Base-by-base conservation (phyloP, 2,888 invertebrate genomes). In the Nomada ferruginata region DNA sequence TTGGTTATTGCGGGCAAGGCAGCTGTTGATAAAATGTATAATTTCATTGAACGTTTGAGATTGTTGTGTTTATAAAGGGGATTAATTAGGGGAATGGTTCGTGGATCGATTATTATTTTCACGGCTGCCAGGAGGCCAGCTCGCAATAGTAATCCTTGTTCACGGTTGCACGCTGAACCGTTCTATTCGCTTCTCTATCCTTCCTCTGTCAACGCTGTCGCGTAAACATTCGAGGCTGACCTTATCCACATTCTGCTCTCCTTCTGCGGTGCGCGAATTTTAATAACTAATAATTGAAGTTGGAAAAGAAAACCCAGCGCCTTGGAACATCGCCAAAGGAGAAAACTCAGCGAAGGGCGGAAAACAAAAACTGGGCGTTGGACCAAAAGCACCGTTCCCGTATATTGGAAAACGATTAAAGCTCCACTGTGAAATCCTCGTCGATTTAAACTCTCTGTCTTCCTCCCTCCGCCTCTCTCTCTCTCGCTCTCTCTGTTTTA, bases 281-380 rank as follows among this genome's bases (percentile, higher is more conserved):
- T 20, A 5, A 64, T 23, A 23, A 10, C 13, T 5, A 0, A 47
- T 10, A 13, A 47, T 47, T 18, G 52, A 60, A 23, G 50, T 13
- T 18, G 1, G 7, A 1, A 7, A 3, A 47, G 15, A 70, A 52
- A 52, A 29, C 36, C 71, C 71, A 36, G 50, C 13, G 50, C 52
- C 11, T 64, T 64, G 80, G 80, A 68, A 23, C 36, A 36, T 2
- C 15, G 59, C 79, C 76, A 79, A 76, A 50, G 4, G 26, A 1
- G 10, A 15, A 20, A 18, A 5, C 36, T 36, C 36, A 5, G 3
- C 57, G 68, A 68, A 47, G 57, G 55, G 55, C 61, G 79, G 47
- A 52, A 71, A 70, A 75, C 61, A 69, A 65, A 36, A 80, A 80
- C 66, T 82, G 76, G 82, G 82, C 82, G 82, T 82, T 79, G 82